phyloP scores from a whole-genome alignment of 1,140 invertebrate genomes.

The Diabrotica undecimpunctata region DNA sequence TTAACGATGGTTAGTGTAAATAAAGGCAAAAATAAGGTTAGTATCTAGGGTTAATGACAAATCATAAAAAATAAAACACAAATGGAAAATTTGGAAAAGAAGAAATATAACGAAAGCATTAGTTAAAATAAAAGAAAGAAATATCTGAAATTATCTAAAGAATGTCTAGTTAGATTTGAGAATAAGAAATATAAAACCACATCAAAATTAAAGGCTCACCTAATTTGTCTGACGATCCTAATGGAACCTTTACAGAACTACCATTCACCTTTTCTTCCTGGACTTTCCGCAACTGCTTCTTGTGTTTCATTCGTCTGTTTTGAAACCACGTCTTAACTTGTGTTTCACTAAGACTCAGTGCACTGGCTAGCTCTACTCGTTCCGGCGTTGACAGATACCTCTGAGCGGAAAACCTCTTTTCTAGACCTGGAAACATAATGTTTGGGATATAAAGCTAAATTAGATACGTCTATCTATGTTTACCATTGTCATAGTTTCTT shows the following conservation, averaged over 20 bases:
- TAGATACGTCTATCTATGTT: no score
- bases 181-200: no score
- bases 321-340: constrained; percentile 99
- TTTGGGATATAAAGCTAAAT: not conserved
- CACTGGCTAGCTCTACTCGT: constrained; percentile 87
- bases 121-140: no score
- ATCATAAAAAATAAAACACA: no score
- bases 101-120: no score
- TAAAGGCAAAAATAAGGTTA: no score
- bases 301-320: constrained; percentile 95
- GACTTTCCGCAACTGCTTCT: constrained; percentile 83
- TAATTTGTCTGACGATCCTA: constrained; percentile 8
- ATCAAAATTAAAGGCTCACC: not conserved
- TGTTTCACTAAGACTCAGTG: constrained; percentile 90
- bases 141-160: no score
- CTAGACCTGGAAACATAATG: constrained; percentile 61
- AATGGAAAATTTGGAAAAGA: no score
- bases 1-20: no score
- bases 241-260: not conserved
- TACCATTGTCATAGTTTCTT: no score
- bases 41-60: no score
- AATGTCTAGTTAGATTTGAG: no score
- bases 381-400: constrained; percentile 97
- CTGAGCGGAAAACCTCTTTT: constrained; percentile 93
- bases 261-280: constrained; percentile 51